Evolutionary conservation across 2,888 invertebrate species (phyloP), one percentile per base, ranked within the genome.

Genomic region (Drosophila fulvimacula): DNA sequence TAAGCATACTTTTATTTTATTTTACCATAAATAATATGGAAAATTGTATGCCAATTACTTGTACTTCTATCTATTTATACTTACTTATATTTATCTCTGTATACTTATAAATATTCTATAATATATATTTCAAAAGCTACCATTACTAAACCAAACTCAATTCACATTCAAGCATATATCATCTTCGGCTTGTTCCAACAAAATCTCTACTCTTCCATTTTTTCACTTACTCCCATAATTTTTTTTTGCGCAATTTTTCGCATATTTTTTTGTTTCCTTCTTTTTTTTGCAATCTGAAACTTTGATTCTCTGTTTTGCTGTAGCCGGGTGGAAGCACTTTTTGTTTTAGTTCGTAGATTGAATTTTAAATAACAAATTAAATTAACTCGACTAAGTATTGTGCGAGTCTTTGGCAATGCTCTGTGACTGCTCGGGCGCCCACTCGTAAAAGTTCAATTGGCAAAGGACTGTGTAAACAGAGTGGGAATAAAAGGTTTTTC

Each of bases 321-420:
- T 61, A n/a, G 27, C 11, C n/a, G 27, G 17, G 17, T 48, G 27
- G 17, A n/a, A 59, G 81, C 79, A 88, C 90, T 90, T 91, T 90
- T 91, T 91, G 91, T 91, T 91, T 91, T 91, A 91, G 91, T 91
- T 91, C 84, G 80, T 79, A 91, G 91, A 91, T 91, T 91, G 91
- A 90, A 91, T 91, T 91, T 91, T 91, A 91, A 91, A 91, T 91
- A 91, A 89, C 89, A 89, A 91, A 91, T 91, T 89, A 91, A 88
- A 90, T 90, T 90, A 87, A 90, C 90, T 90, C 83, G 81, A 59
- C 69, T 86, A 81, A 89, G 90, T 90, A 91, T 90, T 91, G 88
- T 88, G 90, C 68, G 69, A 74, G 65, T 81, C 79, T 69, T 71
- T 59, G 53, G 48, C 58, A 32, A 13, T 51, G 27, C 7, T 24